Evolutionary conservation across 2,113 vertebrate species (phyloP).

Genomic region (Alces alces): DNA sequence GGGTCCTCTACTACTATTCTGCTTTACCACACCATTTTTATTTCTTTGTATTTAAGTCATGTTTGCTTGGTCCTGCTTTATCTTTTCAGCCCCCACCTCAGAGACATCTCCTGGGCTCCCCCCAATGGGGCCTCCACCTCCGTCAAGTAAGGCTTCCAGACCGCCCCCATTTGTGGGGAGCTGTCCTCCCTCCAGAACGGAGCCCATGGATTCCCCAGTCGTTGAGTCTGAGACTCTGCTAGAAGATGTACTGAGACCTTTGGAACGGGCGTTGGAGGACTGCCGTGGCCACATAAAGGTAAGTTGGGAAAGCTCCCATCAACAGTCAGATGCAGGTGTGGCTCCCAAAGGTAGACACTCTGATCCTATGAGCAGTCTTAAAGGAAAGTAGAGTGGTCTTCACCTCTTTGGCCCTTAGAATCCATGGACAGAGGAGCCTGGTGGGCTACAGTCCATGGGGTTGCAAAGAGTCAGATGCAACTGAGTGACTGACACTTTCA

Average conservation of each 20-base stretch:
- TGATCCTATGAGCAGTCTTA: background rate
- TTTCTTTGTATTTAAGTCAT: slow-evolving; percentile 6
- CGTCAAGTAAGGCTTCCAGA: slow-evolving; percentile 65
- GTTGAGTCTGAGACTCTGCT: slow-evolving; percentile 73
- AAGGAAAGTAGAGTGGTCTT: background rate
- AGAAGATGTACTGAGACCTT: slow-evolving; percentile 78
- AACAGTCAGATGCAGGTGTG: background rate
- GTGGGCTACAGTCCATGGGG: background rate
- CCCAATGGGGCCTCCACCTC: slow-evolving; percentile 29
- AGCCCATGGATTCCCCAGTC: background rate
- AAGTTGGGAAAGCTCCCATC: slow-evolving; percentile 46
- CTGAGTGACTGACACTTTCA: background rate
- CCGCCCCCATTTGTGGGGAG: slow-evolving; percentile 68
- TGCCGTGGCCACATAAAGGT: slow-evolving; percentile 85
- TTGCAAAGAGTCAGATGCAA: background rate
- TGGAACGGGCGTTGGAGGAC: slow-evolving; percentile 79
- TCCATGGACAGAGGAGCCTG: background rate
- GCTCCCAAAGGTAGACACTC: background rate
- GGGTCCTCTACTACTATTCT: background rate
- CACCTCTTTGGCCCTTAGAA: background rate
- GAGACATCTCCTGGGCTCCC: slow-evolving; percentile 35
- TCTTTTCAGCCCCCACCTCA: slow-evolving; percentile 46
- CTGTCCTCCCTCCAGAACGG: slow-evolving; percentile 56
- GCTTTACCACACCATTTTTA: slow-evolving; percentile 8
- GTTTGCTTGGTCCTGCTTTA: slow-evolving; percentile 27